Conservation (phyloP, 2,797 vertebrate species). For the Intellagama lesueurii region DNA sequence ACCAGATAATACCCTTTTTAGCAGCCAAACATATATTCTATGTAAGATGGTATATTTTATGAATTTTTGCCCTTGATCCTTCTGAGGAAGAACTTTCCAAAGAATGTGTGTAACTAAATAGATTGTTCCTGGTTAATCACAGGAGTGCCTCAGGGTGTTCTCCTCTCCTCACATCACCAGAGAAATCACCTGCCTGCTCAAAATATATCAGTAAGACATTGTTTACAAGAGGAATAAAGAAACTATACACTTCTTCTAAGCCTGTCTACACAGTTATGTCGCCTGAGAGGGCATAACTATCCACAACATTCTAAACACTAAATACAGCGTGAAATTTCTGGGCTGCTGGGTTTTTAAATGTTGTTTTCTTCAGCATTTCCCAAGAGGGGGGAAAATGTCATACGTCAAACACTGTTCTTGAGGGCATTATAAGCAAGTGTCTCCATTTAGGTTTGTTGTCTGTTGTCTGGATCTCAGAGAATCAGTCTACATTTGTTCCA, state of each 20-base stretch:
- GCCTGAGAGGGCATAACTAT: neutral
- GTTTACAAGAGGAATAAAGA: conserved; percentile 5
- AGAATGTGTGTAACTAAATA: conserved; percentile 13
- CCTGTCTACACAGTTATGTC: neutral
- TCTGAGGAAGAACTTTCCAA: neutral
- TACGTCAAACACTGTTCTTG: neutral
- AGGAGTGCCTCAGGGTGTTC: conserved; percentile 10
- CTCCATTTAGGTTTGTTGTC: conserved; percentile 3
- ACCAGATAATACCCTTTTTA: neutral
- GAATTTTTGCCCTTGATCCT: neutral
- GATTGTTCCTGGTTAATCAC: conserved; percentile 28
- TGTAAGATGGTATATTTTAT: neutral
- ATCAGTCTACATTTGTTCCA: conserved; percentile 16
- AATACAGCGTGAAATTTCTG: conserved; percentile 40
- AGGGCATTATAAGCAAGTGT: conserved; percentile 31
- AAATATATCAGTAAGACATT: neutral
- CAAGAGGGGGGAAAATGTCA: conserved; percentile 24
- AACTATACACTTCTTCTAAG: conserved; percentile 4
- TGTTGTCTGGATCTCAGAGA: neutral
- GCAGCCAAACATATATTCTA: neutral
- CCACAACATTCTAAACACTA: neutral
- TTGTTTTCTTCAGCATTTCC: conserved; percentile 30
- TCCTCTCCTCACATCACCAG: neutral
- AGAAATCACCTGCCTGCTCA: conserved; percentile 7
- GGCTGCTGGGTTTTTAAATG: neutral